Evolutionary conservation across 2,888 invertebrate genomes (phyloP).

Genomic region (Corythucha ciliata): DNA sequence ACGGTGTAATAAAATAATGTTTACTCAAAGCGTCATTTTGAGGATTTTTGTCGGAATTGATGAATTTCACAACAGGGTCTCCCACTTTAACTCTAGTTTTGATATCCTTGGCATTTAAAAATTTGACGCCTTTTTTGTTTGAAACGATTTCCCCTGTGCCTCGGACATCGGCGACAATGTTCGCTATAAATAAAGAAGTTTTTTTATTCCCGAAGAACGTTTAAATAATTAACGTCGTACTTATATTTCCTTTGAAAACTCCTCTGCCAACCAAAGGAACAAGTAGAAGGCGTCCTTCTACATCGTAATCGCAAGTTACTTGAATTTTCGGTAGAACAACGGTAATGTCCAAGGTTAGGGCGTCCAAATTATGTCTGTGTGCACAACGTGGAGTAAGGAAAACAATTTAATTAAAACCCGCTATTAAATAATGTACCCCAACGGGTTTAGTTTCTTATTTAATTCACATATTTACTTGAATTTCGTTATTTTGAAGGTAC

Average conservation of each 20-base stretch:
- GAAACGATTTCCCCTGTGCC: slow-evolving; percentile 49
- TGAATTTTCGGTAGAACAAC: slow-evolving; percentile 40
- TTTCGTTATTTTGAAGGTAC: slow-evolving; percentile 63
- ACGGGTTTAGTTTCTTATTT: no score
- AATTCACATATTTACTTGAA: slow-evolving; percentile 56
- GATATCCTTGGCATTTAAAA: slow-evolving; percentile 53
- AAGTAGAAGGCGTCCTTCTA: slow-evolving; percentile 45
- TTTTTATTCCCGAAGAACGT: neutral
- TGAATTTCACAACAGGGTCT: slow-evolving; percentile 50
- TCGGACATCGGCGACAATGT: slow-evolving; percentile 50
- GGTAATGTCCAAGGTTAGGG: slow-evolving; percentile 43
- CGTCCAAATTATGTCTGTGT: slow-evolving; percentile 44
- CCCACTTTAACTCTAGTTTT: slow-evolving; percentile 52
- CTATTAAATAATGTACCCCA: neutral
- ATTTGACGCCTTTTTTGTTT: slow-evolving; percentile 51
- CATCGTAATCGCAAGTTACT: slow-evolving; percentile 47
- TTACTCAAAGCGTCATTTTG: slow-evolving; percentile 51
- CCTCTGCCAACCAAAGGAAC: slow-evolving; percentile 47
- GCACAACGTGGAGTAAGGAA: slow-evolving; percentile 1
- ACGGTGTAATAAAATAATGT: no score
- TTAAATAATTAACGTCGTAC: slow-evolving; percentile 41
- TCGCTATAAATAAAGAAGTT: slow-evolving; percentile 43
- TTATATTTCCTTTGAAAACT: slow-evolving; percentile 48
- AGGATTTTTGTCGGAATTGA: slow-evolving; percentile 45
- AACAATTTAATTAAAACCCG: neutral